Conservation (phyloP, 2,888 invertebrate species). For the Operophtera brumata region DNA sequence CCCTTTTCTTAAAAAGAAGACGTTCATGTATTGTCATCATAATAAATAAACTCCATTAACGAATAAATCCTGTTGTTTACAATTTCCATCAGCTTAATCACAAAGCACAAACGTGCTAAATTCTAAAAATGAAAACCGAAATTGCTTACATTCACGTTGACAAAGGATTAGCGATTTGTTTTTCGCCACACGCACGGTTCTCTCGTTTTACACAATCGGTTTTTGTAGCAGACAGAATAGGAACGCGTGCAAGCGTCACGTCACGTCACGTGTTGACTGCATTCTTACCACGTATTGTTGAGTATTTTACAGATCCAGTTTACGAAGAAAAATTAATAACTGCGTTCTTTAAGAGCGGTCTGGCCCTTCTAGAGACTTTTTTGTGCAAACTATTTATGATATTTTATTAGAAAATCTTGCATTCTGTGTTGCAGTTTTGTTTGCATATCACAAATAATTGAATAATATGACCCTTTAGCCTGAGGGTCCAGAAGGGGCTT, state of each 20-base stretch:
- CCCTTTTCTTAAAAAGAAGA: too few species aligned
- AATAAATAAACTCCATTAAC: conserved; percentile 8
- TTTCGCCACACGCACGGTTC: conserved; percentile 15
- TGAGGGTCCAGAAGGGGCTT: too few species aligned
- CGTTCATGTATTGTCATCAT: too few species aligned
- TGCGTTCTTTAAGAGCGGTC: background rate
- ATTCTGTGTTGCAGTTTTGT: too few species aligned
- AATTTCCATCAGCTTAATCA: conserved; percentile 7
- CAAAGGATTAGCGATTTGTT: conserved; percentile 25
- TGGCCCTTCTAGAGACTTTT: too few species aligned
- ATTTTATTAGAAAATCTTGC: too few species aligned
- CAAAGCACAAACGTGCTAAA: conserved; percentile 1
- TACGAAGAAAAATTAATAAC: background rate
- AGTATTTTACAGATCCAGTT: background rate
- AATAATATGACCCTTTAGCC: too few species aligned
- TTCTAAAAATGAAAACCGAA: conserved; percentile 2
- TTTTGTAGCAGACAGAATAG: conserved; percentile 18
- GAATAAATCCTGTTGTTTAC: conserved; percentile 15
- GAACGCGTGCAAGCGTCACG: background rate
- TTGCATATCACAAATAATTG: too few species aligned
- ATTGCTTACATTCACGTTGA: conserved; percentile 11
- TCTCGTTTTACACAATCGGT: conserved; percentile 21
- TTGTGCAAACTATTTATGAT: too few species aligned
- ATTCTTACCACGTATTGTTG: background rate
- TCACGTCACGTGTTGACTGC: background rate